Evolutionary conservation across 2,888 invertebrate species (phyloP).

Genomic region (Drosophila longiperda): DNA sequence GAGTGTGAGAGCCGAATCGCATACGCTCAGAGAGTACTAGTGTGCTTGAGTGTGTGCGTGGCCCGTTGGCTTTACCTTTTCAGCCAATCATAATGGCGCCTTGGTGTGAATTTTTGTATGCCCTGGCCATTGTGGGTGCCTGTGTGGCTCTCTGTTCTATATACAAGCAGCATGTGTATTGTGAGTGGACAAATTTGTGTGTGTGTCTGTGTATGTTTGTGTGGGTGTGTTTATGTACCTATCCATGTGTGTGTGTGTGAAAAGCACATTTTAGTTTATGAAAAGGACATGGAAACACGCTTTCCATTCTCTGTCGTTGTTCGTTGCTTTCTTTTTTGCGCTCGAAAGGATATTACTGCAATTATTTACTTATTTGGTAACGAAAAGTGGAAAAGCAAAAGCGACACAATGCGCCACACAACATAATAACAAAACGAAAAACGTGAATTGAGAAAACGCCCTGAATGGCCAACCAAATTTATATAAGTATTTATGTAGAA

Average conservation of each 20-base stretch:
- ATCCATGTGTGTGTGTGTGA: constrained; percentile 37
- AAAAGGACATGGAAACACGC: constrained; percentile 79
- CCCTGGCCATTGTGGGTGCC: constrained; percentile 71
- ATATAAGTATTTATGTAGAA: constrained; percentile 42
- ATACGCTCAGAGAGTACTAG: constrained; percentile 37
- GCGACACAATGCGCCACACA: constrained; percentile 59
- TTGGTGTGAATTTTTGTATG: constrained; percentile 83
- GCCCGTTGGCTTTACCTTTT: constrained; percentile 67
- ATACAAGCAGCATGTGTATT: constrained; percentile 59
- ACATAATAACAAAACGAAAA: constrained; percentile 54
- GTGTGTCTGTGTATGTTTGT: constrained; percentile 37
- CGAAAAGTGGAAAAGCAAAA: constrained; percentile 70
- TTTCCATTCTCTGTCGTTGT: constrained; percentile 73
- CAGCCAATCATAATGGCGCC: constrained; percentile 84
- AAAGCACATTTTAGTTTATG: constrained; percentile 75
- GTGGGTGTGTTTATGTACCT: constrained; percentile 30
- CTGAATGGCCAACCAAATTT: constrained; percentile 55
- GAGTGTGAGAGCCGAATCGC: constrained; percentile 57
- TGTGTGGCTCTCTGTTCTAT: constrained; percentile 71
- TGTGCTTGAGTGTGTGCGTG: constrained; percentile 42
- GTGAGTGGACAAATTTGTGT: constrained; percentile 45
- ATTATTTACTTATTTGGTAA: constrained; percentile 78
- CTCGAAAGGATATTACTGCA: constrained; percentile 79
- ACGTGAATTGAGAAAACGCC: constrained; percentile 37
- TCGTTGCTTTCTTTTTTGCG: constrained; percentile 72